phyloP scores from a whole-genome alignment of 2,797 vertebrate genomes.

The Phoeniculus purpureus region DNA sequence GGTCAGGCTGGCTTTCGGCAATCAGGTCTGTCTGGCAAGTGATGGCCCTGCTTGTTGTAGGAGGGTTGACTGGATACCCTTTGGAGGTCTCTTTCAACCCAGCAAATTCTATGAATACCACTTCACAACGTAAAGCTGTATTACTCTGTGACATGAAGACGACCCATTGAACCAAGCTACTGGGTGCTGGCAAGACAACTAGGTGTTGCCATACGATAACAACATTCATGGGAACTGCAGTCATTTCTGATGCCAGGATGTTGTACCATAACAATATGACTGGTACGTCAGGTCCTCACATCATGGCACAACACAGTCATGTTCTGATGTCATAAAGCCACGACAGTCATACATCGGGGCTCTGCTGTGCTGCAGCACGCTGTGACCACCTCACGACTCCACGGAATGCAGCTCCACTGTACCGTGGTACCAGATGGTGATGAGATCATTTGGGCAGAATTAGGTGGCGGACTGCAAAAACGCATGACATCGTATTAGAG shows the following conservation, averaged over 20 bases:
- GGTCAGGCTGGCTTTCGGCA: no score
- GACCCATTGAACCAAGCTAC: neutral
- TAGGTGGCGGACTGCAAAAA: neutral
- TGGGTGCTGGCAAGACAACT: rapidly evolving
- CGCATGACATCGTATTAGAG: neutral
- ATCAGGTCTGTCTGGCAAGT: no score
- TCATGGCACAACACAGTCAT: rapidly evolving
- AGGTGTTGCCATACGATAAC: rapidly evolving
- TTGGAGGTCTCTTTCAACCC: no score
- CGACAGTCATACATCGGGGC: rapidly evolving
- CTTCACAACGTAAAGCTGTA: rapidly evolving
- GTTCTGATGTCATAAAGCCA: neutral
- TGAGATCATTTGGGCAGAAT: neutral
- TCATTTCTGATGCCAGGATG: neutral
- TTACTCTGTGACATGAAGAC: rapidly evolving
- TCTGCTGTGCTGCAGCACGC: neutral
- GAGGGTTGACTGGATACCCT: no score
- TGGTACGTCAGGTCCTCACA: neutral
- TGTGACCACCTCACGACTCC: neutral
- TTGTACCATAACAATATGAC: rapidly evolving
- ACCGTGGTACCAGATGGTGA: neutral
- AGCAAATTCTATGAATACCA: neutral
- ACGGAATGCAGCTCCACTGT: rapidly evolving
- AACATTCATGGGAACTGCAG: neutral
- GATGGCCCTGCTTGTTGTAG: no score